A percentile compares a stretch with the other conserved stretches of the same genome.
Evolutionary conservation across 2,113 vertebrate species (phyloP).

Genomic region (Clarias macrocephalus): DNA sequence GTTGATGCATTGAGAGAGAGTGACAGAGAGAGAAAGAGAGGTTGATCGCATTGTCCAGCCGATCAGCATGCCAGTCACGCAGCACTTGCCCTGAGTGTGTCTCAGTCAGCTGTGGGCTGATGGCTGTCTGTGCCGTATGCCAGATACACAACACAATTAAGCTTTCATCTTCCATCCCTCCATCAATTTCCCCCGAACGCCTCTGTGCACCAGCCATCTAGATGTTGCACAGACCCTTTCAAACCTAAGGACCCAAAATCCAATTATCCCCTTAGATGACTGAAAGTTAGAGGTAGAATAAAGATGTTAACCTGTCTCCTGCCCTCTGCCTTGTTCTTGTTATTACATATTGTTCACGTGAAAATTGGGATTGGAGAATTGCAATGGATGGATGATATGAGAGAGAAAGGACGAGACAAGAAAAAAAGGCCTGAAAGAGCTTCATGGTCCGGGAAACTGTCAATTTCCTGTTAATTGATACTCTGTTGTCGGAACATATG

Average conservation of each 20-base stretch:
- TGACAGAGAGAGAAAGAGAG: background rate
- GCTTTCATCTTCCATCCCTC: constrained; percentile 32
- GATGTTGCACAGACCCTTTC: constrained; percentile 16
- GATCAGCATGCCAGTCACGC: constrained; percentile 45
- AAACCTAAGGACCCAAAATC: constrained; percentile 8
- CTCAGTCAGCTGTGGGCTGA: constrained; percentile 33
- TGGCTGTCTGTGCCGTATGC: constrained; percentile 20
- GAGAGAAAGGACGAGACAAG: background rate
- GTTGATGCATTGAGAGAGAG: constrained; percentile 22
- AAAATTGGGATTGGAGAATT: background rate
- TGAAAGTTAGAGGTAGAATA: background rate
- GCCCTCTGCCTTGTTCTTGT: background rate
- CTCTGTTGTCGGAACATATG: background rate
- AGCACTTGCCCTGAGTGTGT: constrained; percentile 25
- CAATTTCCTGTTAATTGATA: background rate
- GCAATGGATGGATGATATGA: constrained; percentile 3
- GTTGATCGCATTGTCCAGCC: constrained; percentile 29
- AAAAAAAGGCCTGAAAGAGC: background rate
- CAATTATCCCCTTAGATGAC: constrained; percentile 30
- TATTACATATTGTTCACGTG: background rate
- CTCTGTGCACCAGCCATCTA: background rate
- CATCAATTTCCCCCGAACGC: constrained; percentile 63
- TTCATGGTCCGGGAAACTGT: background rate
- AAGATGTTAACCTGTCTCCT: background rate
- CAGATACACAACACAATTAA: constrained; percentile 47